Base-by-base conservation (phyloP, 2,888 invertebrate genomes). In the Sarcophaga carnaria region DNA sequence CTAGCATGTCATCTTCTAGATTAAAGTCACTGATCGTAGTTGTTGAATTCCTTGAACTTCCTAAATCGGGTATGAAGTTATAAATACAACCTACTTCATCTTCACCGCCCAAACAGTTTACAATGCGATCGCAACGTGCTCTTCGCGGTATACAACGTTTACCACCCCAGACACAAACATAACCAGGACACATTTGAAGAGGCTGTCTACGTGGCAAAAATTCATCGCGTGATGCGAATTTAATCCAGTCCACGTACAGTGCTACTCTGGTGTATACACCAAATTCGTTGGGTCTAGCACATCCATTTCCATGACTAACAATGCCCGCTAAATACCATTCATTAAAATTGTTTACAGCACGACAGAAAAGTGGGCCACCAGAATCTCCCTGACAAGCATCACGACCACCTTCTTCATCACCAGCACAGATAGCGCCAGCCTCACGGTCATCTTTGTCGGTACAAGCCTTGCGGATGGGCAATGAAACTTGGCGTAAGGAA, bases 251-350 rank as follows among this genome's bases (percentile, higher is more conserved):
- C n/a, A 96, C 92, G 91, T 95, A 97, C 45, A 96, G 94, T 88
- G 96, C 95, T 25, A 97, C 96, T 93, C 96, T 94, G 0, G 97
- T 97, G 90, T 98, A 98, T 70, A 96, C 97, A 2, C 97, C 97
- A 22, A 97, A 97, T 91, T 97, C 97, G 85, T 95, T 94, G 76
- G 96, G 95, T 88, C 96, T 95, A 25, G 95, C 98, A 92, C 98
- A 98, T 4, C 98, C 98, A 90, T 97, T 96, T 37, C 98, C 98
- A 91, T 97, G 97, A 90, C 97, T 97, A 0, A 98, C 97, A 75
- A 98, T 95, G 0, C 97, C 98, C 6, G 96, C 97, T 85, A 97
- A 94, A 91, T 97, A 97, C 96, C 97, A 97, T 90, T 96, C 96
- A 87, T 95, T 94, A 0, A 94, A 92, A 90, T 95, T 95, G 82